Conservation (phyloP, 2,797 vertebrate species). For the Liasis olivaceus region DNA sequence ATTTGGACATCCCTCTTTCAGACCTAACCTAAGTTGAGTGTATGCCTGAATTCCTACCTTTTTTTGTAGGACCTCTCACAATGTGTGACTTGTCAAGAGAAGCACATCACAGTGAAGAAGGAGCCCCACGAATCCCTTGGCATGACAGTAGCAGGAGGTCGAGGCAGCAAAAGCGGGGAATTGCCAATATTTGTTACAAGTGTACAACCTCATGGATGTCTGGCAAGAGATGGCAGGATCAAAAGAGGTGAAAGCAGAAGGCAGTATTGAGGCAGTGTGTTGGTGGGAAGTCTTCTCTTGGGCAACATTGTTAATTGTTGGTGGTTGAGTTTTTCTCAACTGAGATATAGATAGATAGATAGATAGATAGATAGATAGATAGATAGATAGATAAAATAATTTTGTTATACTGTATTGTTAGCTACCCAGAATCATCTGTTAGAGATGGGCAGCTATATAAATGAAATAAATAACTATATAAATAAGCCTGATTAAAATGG, state of each 20-base stretch:
- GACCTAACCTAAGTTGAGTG: not conserved
- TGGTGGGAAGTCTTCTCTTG: not conserved
- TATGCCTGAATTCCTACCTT: not conserved
- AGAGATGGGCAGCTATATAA: no score
- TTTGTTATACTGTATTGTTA: no score
- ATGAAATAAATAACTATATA: no score
- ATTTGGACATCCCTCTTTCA: not conserved
- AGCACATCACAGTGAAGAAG: constrained; percentile 96
- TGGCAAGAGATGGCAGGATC: constrained; percentile 93
- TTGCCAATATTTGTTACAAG: constrained; percentile 98
- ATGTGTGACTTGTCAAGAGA: constrained; percentile 95
- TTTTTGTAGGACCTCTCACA: constrained; percentile 89
- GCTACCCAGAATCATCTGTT: no score
- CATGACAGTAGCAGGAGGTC: constrained; percentile 97
- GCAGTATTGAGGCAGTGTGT: not conserved
- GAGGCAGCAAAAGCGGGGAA: constrained; percentile 96
- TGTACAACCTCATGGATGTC: constrained; percentile 94
- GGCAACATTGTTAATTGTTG: not conserved
- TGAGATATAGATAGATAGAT: not conserved
- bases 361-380: accelerated
- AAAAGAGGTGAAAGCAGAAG: constrained; percentile 84
- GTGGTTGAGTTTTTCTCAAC: no score
- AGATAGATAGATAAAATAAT: no score
- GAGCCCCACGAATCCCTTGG: constrained; percentile 95
- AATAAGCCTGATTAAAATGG: no score